Evolutionary conservation across 2,797 vertebrate species (phyloP), one percentile per base, ranked within the genome.

Genomic region (Enteromius trimaculatus): DNA sequence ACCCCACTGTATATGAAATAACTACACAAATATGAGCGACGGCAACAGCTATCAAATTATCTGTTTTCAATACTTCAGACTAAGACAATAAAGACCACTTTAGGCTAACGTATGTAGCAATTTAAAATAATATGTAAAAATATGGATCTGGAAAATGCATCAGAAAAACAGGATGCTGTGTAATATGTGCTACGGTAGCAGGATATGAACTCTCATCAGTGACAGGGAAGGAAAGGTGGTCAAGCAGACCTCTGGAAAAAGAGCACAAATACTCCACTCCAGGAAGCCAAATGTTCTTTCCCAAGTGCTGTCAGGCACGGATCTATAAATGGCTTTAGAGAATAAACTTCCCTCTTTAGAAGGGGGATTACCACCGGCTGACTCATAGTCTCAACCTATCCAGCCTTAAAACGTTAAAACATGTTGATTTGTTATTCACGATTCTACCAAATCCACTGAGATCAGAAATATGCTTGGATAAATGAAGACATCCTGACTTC

Each of bases 271-370:
- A 85, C 87, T 90, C 86, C 83, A 84, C 26, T 88, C 79, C 90
- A 90, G 92, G 93, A 94, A 94, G 91, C 86, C 31, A 2, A 79
- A 6, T 23, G 90, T 92, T 93, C 90, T 92, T 92, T 92, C 88
- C 89, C 79, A 87, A 74, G 51, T 42, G 78, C 88, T 81, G 83
- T 71, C 69, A 34, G 44, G 82, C 85, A 81, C 19, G 80, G 79
- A 91, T 91, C 90, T 92, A 92, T 89, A 91, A 87, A 89, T 86
- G 91, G 89, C 86, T 88, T 87, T 83, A 39, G 80, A 65, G 82
- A 58, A 82, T 49, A 65, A 83, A 77, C 81, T 85, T 88, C 82
- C 83, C 9, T 84, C 88, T 83, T 65, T 55, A 82, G 70, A 29
- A 39, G 31, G 64, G 42, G 31, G 66, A 77, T 58, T 71, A 65